Evolutionary conservation across 1,140 invertebrate species (phyloP).

Genomic region (Lordiphosa clarofinis): DNA sequence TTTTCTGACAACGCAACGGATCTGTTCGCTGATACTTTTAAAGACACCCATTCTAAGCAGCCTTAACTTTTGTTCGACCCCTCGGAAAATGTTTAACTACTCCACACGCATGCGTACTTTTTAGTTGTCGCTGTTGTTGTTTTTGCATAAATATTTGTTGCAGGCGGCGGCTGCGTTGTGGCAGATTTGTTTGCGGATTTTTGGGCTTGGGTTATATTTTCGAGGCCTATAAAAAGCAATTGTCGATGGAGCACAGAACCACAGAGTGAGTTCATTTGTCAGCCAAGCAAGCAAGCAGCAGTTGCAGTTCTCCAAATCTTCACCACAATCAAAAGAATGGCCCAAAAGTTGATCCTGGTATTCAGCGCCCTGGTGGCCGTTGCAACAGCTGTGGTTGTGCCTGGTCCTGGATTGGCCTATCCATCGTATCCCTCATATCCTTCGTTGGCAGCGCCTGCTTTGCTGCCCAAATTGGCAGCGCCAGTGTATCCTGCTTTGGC

Average conservation of each 20-base stretch:
- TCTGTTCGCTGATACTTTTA: too few relatives aligned
- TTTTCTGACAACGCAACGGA: too few relatives aligned
- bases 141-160: slow-evolving; percentile 77
- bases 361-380: slow-evolving; percentile 65
- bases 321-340: slow-evolving; percentile 41
- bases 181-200: slow-evolving; percentile 43
- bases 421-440: slow-evolving; percentile 48
- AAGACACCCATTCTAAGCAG: too few relatives aligned
- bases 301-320: slow-evolving; percentile 18
- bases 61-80: too few relatives aligned
- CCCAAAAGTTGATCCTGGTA: slow-evolving; percentile 64
- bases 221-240: slow-evolving; percentile 76
- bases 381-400: slow-evolving; percentile 62
- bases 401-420: slow-evolving; percentile 53
- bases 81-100: slow-evolving; percentile 16
- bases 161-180: slow-evolving; percentile 43
- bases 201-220: slow-evolving; percentile 42
- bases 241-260: slow-evolving; percentile 67
- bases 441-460: slow-evolving; percentile 18
- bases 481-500: slow-evolving; percentile 56
- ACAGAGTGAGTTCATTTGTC: slow-evolving; percentile 78
- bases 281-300: slow-evolving; percentile 57
- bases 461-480: slow-evolving; percentile 73
- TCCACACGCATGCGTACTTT: slow-evolving; percentile 66
- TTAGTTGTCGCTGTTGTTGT: slow-evolving; percentile 49